Conservation (phyloP, 2,113 vertebrate species). For the Pogona vitticeps region DNA sequence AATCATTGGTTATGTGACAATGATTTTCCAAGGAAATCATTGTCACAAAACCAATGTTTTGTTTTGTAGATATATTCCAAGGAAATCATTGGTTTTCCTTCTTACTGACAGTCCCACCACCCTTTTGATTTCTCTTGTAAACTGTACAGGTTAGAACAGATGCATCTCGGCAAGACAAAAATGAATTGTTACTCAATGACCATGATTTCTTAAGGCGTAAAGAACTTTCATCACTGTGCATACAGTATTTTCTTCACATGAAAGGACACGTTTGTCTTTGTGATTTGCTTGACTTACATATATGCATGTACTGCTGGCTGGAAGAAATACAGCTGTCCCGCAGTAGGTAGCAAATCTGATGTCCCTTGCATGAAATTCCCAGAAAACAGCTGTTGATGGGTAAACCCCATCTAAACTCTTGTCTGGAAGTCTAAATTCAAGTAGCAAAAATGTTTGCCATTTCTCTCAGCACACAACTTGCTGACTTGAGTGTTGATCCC, state of each 20-base stretch:
- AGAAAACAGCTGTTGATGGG: not conserved
- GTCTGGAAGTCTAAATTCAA: not conserved
- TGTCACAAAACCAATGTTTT: no score
- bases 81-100: no score
- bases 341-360: not conserved
- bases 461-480: not conserved
- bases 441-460: not conserved
- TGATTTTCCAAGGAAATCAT: no score
- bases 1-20: no score
- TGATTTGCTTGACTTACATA: not conserved
- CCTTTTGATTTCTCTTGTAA: no score
- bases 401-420: not conserved
- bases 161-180: not conserved
- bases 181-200: not conserved
- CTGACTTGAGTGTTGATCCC: not conserved
- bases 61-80: no score
- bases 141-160: no score
- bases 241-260: not conserved
- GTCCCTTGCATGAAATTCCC: not conserved
- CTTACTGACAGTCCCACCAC: no score
- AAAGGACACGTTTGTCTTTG: not conserved
- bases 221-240: not conserved
- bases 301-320: not conserved
- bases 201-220: not conserved
- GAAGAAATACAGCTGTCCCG: not conserved